Conservation (phyloP, 2,797 vertebrate species). For the Pachyuromys duprasi region DNA sequence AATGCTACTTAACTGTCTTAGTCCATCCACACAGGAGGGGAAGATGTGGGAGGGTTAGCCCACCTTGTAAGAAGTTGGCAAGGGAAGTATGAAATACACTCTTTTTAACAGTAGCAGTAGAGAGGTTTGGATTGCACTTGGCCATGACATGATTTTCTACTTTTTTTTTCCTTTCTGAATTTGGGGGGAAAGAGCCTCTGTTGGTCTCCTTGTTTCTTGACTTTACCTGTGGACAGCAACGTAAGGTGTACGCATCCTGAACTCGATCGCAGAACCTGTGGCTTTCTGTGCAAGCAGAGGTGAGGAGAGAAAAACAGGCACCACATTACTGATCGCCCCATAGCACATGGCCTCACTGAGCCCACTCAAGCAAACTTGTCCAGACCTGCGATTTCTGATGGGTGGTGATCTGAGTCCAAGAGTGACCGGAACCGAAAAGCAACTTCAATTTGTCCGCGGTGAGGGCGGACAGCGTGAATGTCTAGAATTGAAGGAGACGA, state of each 20-base stretch:
- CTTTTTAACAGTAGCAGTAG: conserved; percentile 30
- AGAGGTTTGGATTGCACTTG: conserved; percentile 8
- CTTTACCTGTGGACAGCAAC: conserved; percentile 98
- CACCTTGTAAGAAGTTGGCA: background rate
- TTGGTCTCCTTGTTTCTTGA: conserved; percentile 70
- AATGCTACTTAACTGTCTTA: background rate
- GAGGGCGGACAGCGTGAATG: conserved; percentile 95
- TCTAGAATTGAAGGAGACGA: conserved; percentile 86
- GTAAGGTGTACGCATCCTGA: conserved; percentile 98
- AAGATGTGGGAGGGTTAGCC: background rate
- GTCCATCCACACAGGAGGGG: background rate
- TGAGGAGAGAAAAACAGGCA: background rate
- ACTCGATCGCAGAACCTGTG: conserved; percentile 98
- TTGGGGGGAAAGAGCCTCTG: background rate
- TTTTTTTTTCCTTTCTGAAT: background rate
- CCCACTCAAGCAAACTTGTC: background rate
- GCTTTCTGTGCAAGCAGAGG: conserved; percentile 91
- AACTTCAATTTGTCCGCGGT: conserved; percentile 96
- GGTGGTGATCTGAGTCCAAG: conserved; percentile 97
- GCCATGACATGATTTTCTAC: background rate
- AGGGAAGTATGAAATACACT: background rate
- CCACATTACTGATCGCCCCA: background rate
- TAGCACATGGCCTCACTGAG: background rate
- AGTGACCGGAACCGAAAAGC: conserved; percentile 96
- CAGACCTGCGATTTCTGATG: conserved; percentile 97